Base-by-base conservation (phyloP, 1,140 invertebrate species). In the Panulirus ornatus region DNA sequence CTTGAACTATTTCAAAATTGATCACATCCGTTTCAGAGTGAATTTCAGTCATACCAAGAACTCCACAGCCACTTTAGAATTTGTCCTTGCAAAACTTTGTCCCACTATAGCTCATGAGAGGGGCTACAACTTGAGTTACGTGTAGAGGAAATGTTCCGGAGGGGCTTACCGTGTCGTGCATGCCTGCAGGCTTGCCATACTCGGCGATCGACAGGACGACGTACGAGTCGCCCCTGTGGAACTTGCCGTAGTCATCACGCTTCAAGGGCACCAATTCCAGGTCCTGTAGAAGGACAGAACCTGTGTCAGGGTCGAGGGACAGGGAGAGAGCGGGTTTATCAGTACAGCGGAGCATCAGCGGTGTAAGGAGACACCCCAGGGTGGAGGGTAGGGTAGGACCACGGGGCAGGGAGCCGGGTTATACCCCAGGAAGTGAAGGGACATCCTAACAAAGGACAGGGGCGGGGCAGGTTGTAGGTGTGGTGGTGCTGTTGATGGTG, bases 161-260 rank as follows among this genome's bases (percentile, higher is more conserved):
- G n/a, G n/a, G n/a, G 40, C 95, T 95, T 94, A 97, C 96, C 92
- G 96, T 96, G 66, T 96, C 95, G 92, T 96, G 95, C 38, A 95
- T 94, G 44, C 95, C 96, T 30, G 95, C 95, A 58, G 95, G 95
- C 91, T 96, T 95, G 38, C 95, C 96, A 38, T 94, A 94, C 90
- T 96, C 94, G 0, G 96, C 97, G 76, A 97, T 96, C 19, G 96
- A 96, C 93, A 97, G 97, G 91, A 98, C 95, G 79, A 98, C 95
- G 94, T 98, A 98, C 0, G 97, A 97, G 91, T 98, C 97, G 40
- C 96, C 96, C 92, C 97, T 96, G 93, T 96, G 96, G 94, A 98
- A 98, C 79, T 95, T 96, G 36, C 97, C 97, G 94, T 97, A 97
- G 93, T 97, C 96, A 81, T 96, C 95, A 92, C 95, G 95, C 34